Conservation (phyloP, 2,888 invertebrate species). For the Dryobota labecula region DNA sequence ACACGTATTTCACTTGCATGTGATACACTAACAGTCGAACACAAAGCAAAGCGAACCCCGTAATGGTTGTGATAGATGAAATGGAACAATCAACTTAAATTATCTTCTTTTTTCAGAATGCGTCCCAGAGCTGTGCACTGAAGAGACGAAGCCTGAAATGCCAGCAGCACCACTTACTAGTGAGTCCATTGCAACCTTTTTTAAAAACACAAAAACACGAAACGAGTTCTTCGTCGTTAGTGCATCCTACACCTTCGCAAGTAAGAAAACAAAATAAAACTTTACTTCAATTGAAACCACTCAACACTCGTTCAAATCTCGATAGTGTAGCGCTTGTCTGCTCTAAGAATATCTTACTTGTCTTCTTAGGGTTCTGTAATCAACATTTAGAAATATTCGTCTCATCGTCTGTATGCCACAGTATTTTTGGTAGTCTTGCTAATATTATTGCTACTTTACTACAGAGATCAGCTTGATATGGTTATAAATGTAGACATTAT, state of each 20-base stretch:
- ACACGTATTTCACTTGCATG: background rate
- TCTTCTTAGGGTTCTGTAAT: background rate
- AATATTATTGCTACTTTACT: background rate
- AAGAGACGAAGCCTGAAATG: constrained; percentile 76
- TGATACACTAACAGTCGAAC: background rate
- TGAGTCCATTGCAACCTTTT: constrained; percentile 69
- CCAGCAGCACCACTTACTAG: constrained; percentile 79
- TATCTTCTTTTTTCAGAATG: constrained; percentile 73
- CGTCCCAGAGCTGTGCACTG: constrained; percentile 76
- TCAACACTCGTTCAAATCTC: constrained; percentile 29
- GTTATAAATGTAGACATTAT: background rate
- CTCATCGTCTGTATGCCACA: background rate
- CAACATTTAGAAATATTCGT: background rate
- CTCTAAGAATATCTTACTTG: background rate
- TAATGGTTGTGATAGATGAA: background rate
- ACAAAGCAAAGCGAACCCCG: background rate
- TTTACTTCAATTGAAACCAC: constrained; percentile 42
- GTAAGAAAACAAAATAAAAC: constrained; percentile 36
- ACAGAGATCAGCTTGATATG: constrained; percentile 3
- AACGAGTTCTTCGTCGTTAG: background rate
- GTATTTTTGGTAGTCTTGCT: background rate
- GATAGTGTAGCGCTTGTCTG: constrained; percentile 5
- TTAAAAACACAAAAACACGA: constrained; percentile 5
- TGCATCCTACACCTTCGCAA: background rate
- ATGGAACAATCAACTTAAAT: background rate